These are phyloP conservation scores for Sicus ferrugineus DNA, from an alignment of 2,888 invertebrate species.

Conservation along the genomic window DNA sequence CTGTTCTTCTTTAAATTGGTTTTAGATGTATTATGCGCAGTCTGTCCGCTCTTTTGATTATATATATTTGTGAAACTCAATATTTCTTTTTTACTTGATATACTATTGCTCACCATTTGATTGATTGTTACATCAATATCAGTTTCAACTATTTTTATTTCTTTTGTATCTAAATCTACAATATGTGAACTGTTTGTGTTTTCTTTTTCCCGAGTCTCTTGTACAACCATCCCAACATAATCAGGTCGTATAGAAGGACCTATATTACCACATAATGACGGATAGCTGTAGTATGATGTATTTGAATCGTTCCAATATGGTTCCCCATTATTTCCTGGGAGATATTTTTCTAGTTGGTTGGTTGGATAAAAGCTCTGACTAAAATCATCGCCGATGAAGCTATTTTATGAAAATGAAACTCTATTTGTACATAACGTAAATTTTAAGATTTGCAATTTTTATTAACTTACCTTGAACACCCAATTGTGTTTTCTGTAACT, in stretches of 20 bases:
- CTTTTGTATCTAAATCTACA: conserved; percentile 63
- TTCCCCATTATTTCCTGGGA: conserved; percentile 44
- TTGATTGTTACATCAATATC: conserved; percentile 46
- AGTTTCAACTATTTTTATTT: conserved; percentile 63
- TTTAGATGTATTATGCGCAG: not conserved
- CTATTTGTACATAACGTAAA: not conserved
- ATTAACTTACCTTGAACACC: conserved; percentile 6
- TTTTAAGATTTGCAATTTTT: not conserved
- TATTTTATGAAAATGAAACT: conserved; percentile 14
- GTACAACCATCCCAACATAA: conserved; percentile 55
- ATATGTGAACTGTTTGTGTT: conserved; percentile 57
- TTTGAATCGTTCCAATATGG: conserved; percentile 52
- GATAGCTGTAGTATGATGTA: conserved; percentile 42
- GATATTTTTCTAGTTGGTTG: conserved; percentile 38
- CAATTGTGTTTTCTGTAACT: conserved; percentile 15
- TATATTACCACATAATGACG: conserved; percentile 33
- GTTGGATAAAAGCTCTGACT: conserved; percentile 46
- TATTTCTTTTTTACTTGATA: conserved; percentile 35
- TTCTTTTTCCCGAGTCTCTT: conserved; percentile 49
- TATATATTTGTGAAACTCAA: conserved; percentile 25
- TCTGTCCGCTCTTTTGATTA: conserved; percentile 31
- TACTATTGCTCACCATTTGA: conserved; percentile 14
- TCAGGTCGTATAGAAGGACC: conserved; percentile 50
- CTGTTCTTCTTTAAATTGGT: not conserved
- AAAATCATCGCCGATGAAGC: conserved; percentile 28